Conservation (phyloP, 2,113 vertebrate genomes). For the Pandion haliaetus region DNA sequence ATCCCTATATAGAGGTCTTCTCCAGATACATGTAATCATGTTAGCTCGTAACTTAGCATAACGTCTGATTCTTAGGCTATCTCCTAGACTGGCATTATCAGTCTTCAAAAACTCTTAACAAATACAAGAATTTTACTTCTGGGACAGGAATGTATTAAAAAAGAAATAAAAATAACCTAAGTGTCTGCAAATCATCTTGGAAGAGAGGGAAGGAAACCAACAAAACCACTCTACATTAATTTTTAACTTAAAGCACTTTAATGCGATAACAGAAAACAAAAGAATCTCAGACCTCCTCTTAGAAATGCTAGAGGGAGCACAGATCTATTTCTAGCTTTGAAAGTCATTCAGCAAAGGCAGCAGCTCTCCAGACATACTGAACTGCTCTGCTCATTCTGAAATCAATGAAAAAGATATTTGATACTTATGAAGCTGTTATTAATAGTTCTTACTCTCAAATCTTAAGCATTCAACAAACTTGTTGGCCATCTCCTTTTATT, state of each 20-base stretch:
- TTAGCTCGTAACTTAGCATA: neutral
- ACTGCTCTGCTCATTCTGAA: neutral
- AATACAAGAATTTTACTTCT: neutral
- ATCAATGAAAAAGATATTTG: neutral
- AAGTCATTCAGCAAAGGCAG: neutral
- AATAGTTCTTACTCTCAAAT: neutral
- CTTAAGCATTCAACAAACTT: neutral
- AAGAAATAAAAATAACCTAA: neutral
- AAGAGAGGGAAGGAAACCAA: neutral
- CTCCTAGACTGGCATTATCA: neutral
- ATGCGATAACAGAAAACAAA: neutral
- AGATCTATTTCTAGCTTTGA: conserved; percentile 2
- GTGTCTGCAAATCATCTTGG: neutral
- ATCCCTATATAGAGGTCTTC: neutral
- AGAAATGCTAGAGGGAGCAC: neutral
- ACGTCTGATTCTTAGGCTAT: neutral
- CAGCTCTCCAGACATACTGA: neutral
- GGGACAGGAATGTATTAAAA: neutral
- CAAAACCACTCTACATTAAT: neutral
- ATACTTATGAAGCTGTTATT: neutral
- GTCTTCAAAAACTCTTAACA: neutral
- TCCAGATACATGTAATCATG: neutral
- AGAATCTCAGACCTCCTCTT: neutral
- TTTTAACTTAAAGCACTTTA: neutral
- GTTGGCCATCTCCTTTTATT: neutral